phyloP scores from a whole-genome alignment of 2,888 invertebrate species.

The Lepidocyrtoides sp. region DNA sequence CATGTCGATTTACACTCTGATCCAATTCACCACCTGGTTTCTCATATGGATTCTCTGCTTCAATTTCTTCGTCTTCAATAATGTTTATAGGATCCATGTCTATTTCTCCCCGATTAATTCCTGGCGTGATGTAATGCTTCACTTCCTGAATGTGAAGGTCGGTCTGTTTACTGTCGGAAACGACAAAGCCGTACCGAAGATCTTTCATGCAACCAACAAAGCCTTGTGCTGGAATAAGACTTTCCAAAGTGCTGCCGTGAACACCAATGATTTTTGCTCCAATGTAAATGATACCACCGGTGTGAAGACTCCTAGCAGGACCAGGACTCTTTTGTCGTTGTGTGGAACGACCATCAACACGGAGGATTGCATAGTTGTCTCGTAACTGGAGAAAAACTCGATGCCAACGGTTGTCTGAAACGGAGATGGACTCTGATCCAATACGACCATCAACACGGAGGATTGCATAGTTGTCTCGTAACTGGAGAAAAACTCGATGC shows the following conservation, averaged over 20 bases:
- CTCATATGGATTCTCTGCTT: conserved; percentile 73
- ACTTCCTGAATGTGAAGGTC: conserved; percentile 85
- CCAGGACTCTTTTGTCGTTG: conserved; percentile 84
- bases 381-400: conserved; percentile 87
- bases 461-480: conserved; percentile 84
- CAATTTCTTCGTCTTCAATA: conserved; percentile 81
- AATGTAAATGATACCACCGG: conserved; percentile 84
- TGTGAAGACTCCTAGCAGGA: conserved; percentile 84
- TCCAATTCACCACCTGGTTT: conserved; percentile 59
- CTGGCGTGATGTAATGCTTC: conserved; percentile 85
- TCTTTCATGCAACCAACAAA: conserved; percentile 97
- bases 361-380: conserved; percentile 84
- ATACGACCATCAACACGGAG: no score
- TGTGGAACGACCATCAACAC: conserved; percentile 85
- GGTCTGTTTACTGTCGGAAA: conserved; percentile 72
- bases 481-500: conserved; percentile 89
- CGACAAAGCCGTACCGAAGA: conserved; percentile 91
- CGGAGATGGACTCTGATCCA: no score
- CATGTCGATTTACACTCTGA: conserved; percentile 75
- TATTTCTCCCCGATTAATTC: conserved; percentile 80
- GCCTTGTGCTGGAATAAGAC: conserved; percentile 88
- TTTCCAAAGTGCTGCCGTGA: conserved; percentile 83
- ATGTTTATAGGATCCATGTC: conserved; percentile 71
- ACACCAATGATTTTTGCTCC: conserved; percentile 84
- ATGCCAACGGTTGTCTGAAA: conserved; percentile 96